A percentile compares a stretch with the other conserved stretches of the same genome.
phyloP scores from a whole-genome alignment of 1,140 invertebrate species.

The Drosophila sp. region DNA sequence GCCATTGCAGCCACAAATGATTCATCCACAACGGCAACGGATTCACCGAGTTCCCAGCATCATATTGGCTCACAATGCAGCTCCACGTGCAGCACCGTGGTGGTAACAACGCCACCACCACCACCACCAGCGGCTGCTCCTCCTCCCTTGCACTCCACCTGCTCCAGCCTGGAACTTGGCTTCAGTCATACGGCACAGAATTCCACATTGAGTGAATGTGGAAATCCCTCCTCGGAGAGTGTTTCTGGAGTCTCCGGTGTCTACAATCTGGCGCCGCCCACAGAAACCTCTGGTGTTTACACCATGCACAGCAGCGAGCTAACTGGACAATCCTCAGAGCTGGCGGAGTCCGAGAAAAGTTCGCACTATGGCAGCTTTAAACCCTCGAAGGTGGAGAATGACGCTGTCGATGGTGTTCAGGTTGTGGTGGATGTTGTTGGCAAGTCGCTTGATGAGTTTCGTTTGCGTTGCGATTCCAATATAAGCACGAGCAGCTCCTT shows the following conservation, averaged over 20 bases:
- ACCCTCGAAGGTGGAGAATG: slow-evolving; percentile 59
- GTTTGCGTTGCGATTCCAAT: slow-evolving; percentile 90
- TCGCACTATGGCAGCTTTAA: slow-evolving; percentile 86
- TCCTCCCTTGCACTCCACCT: slow-evolving; percentile 86
- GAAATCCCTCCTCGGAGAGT: slow-evolving; percentile 85
- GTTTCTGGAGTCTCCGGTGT: slow-evolving; percentile 78
- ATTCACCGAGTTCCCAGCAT: slow-evolving; percentile 82
- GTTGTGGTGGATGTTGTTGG: slow-evolving; percentile 5
- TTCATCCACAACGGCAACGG: slow-evolving; percentile 73
- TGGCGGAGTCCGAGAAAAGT: slow-evolving; percentile 84
- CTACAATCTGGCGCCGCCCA: slow-evolving; percentile 87
- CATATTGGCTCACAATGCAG: slow-evolving; percentile 90
- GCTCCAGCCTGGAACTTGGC: slow-evolving; percentile 91
- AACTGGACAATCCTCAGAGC: slow-evolving; percentile 81
- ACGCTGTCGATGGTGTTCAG: slow-evolving; percentile 57
- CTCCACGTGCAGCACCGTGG: slow-evolving; percentile 92
- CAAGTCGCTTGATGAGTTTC: slow-evolving; percentile 84
- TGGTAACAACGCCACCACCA: slow-evolving; percentile 86
- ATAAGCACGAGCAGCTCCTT: slow-evolving; percentile 91
- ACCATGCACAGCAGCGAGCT: slow-evolving; percentile 90
- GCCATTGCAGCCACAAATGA: slow-evolving; percentile 39
- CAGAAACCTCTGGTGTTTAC: slow-evolving; percentile 91
- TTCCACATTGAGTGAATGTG: slow-evolving; percentile 89
- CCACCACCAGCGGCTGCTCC: slow-evolving; percentile 74
- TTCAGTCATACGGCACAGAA: slow-evolving; percentile 94